Percentiles rank a stretch among this genome's conserved stretches.
These are phyloP conservation scores for Conistra vaccinii DNA, from an alignment of 2,888 invertebrate genomes.

Conservation along the genomic window DNA sequence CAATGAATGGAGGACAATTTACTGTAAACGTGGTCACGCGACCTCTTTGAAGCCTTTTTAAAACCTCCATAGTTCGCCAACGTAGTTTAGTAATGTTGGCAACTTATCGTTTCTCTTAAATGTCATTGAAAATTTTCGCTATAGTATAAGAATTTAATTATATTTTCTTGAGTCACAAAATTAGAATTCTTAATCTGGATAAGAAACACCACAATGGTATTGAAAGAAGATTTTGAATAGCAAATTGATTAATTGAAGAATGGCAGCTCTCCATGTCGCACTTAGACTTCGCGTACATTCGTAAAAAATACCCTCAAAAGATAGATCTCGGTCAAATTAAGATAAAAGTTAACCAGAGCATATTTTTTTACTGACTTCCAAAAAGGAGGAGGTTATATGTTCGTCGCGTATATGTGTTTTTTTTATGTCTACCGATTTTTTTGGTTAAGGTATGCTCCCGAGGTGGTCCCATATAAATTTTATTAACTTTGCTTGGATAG, in stretches of 20 bases:
- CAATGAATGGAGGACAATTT: constrained; percentile 41
- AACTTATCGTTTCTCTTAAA: background rate
- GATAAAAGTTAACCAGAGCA: no score
- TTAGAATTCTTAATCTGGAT: constrained; percentile 1
- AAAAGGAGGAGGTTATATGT: no score
- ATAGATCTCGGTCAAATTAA: no score
- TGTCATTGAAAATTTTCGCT: background rate
- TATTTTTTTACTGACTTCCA: no score
- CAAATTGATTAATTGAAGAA: constrained; percentile 2
- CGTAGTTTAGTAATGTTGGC: constrained; percentile 19
- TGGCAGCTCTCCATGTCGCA: no score
- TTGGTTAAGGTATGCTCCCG: no score
- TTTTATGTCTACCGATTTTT: no score
- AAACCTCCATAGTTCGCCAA: background rate
- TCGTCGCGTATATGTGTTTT: no score
- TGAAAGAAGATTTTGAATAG: constrained; percentile 1
- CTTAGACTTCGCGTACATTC: no score
- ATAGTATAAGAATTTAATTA: background rate
- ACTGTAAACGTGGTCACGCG: constrained; percentile 42
- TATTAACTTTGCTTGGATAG: no score
- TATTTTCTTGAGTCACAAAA: constrained; percentile 14
- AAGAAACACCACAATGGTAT: background rate
- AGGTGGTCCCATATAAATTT: no score
- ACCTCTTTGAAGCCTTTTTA: constrained; percentile 8
- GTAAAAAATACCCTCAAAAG: no score